A percentile compares a stretch with the other conserved stretches of the same genome.
Evolutionary conservation across 2,797 vertebrate species (phyloP).

Genomic region (Neosilurus mollespiculum): DNA sequence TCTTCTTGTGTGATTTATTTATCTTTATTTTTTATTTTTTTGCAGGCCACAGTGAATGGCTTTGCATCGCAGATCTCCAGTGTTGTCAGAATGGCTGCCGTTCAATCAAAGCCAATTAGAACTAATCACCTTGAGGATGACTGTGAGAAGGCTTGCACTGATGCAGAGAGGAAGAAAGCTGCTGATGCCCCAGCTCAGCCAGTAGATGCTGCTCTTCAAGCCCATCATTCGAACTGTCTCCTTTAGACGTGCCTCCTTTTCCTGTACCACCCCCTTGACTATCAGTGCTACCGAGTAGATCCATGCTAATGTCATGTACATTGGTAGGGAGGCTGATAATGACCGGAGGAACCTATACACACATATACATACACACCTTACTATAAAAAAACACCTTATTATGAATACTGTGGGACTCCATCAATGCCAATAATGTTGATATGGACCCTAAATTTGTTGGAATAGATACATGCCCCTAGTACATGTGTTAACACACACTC

Average conservation of each 20-base stretch:
- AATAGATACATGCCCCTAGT: background rate
- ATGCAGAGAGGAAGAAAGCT: slow-evolving; percentile 79
- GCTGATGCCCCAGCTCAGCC: slow-evolving; percentile 95
- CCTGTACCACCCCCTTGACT: slow-evolving; percentile 88
- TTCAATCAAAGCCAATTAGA: slow-evolving; percentile 62
- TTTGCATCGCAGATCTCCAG: slow-evolving; percentile 43
- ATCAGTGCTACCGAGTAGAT: slow-evolving; percentile 95
- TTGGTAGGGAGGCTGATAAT: slow-evolving; percentile 84
- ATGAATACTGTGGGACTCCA: background rate
- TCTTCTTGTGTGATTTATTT: background rate
- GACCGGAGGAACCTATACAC: slow-evolving; percentile 83
- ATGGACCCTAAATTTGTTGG: background rate
- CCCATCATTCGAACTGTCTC: slow-evolving; percentile 96
- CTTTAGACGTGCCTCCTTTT: slow-evolving; percentile 93
- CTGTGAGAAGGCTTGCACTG: slow-evolving; percentile 80
- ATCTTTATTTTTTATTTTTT: background rate
- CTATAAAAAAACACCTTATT: background rate
- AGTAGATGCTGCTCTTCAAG: slow-evolving; percentile 82
- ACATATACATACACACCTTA: slow-evolving; percentile 10
- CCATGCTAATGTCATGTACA: slow-evolving; percentile 96
- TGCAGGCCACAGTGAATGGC: background rate
- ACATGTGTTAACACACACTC: background rate
- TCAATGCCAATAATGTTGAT: background rate
- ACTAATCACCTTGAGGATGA: slow-evolving; percentile 89
- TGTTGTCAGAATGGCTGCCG: slow-evolving; percentile 53